A percentile compares a stretch with the other conserved stretches of the same genome.
phyloP scores from a whole-genome alignment of 2,888 invertebrate species.

The Patella pellucida region DNA sequence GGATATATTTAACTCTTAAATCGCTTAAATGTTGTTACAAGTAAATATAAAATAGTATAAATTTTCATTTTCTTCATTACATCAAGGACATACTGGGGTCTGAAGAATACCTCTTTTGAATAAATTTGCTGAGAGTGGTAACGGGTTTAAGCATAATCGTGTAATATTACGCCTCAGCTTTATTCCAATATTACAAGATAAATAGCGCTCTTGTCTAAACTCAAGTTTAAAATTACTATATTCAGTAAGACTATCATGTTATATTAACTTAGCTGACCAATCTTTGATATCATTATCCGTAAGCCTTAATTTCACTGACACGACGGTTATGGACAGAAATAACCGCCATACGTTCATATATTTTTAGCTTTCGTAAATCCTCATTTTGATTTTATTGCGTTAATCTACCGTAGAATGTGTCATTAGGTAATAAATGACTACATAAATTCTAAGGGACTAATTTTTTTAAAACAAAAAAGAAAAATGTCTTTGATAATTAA shows the following conservation, averaged over 20 bases:
- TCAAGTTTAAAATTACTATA: background rate
- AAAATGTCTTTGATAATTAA: too few species aligned
- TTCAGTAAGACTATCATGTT: background rate
- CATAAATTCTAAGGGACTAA: too few species aligned
- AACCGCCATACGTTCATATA: too few species aligned
- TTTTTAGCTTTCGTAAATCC: too few species aligned
- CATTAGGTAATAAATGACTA: too few species aligned
- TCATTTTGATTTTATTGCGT: too few species aligned
- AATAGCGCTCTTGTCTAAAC: background rate
- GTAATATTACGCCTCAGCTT: background rate
- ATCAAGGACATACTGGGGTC: background rate
- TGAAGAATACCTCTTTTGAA: background rate
- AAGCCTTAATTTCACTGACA: background rate
- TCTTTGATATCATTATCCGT: background rate
- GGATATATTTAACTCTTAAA: too few species aligned
- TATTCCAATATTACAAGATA: background rate
- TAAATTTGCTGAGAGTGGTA: background rate
- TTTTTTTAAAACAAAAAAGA: too few species aligned
- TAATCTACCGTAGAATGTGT: too few species aligned
- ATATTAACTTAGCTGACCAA: background rate
- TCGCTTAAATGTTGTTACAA: too few species aligned
- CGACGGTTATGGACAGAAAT: too few species aligned
- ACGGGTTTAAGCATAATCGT: background rate
- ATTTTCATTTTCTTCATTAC: background rate
- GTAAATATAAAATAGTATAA: background rate